Evolutionary conservation across 2,888 invertebrate genomes (phyloP).

Genomic region (Sinhomidia bicolor): DNA sequence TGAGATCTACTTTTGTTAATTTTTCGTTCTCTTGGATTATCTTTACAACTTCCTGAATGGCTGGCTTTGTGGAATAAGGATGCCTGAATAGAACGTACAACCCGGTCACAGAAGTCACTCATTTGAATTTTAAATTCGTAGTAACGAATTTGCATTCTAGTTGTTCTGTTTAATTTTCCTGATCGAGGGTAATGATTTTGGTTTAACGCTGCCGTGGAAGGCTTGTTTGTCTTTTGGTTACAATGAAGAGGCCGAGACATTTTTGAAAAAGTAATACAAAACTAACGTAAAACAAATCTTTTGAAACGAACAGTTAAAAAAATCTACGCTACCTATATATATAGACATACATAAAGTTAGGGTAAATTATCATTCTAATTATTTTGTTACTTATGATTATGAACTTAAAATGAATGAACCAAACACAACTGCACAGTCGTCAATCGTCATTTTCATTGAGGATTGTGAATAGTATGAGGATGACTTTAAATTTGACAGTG

Average conservation of each 20-base stretch:
- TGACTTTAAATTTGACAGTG: too few relatives aligned
- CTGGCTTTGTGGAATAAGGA: background rate
- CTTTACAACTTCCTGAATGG: background rate
- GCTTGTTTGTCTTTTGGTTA: background rate
- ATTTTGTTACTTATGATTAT: too few relatives aligned
- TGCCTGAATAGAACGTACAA: background rate
- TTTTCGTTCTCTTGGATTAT: background rate
- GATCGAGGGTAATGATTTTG: background rate
- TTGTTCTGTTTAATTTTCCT: constrained; percentile 19
- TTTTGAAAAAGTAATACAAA: background rate
- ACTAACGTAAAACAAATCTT: too few relatives aligned
- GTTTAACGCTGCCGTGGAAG: background rate
- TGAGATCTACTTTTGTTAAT: background rate
- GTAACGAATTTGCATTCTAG: constrained; percentile 40
- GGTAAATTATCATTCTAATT: too few relatives aligned
- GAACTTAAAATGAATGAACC: too few relatives aligned
- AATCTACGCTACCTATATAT: too few relatives aligned
- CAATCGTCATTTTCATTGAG: too few relatives aligned
- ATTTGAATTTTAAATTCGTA: constrained; percentile 55
- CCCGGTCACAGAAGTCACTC: background rate
- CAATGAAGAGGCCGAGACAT: background rate
- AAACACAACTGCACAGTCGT: too few relatives aligned
- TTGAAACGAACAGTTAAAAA: too few relatives aligned
- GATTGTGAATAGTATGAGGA: too few relatives aligned
- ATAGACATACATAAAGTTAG: too few relatives aligned